Conservation (phyloP, 2,888 invertebrate species). For the Hipparchia sbordonii region DNA sequence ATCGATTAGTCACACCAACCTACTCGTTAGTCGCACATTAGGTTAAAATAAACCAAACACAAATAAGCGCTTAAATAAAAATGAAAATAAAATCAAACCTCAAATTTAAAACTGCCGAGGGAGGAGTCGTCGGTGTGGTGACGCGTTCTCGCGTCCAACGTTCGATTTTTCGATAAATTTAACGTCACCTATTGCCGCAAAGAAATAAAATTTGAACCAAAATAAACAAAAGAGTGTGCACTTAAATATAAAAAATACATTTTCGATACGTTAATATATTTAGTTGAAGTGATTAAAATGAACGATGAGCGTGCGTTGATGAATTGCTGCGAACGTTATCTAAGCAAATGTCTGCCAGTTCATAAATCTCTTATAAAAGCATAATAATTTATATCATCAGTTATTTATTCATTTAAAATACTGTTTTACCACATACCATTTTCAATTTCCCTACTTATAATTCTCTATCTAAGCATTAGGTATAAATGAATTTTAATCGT, state of each 20-base stretch:
- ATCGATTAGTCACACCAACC: too few relatives aligned
- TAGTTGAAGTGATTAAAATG: background rate
- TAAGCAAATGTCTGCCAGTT: background rate
- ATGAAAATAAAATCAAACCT: slow-evolving; percentile 72
- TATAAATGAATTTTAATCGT: background rate
- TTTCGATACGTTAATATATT: slow-evolving; percentile 2
- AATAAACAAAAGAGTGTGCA: slow-evolving; percentile 17
- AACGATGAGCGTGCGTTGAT: slow-evolving; percentile 9
- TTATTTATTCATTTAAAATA: background rate
- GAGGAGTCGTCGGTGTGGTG: slow-evolving; percentile 88
- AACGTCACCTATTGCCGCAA: slow-evolving; percentile 65
- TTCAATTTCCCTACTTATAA: background rate
- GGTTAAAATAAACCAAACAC: background rate
- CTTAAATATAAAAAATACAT: slow-evolving; percentile 22
- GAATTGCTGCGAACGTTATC: slow-evolving; percentile 1
- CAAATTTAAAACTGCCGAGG: slow-evolving; percentile 86
- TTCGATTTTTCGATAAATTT: slow-evolving; percentile 61
- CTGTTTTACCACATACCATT: background rate
- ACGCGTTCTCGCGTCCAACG: slow-evolving; percentile 75
- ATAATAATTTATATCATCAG: background rate
- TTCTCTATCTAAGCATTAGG: background rate
- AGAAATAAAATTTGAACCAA: slow-evolving; percentile 37
- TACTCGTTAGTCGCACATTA: too few relatives aligned
- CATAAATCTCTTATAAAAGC: background rate
- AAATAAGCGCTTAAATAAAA: slow-evolving; percentile 38